phyloP scores from a whole-genome alignment of 2,113 vertebrate species.

The Cyanoramphus novaezelandiae region DNA sequence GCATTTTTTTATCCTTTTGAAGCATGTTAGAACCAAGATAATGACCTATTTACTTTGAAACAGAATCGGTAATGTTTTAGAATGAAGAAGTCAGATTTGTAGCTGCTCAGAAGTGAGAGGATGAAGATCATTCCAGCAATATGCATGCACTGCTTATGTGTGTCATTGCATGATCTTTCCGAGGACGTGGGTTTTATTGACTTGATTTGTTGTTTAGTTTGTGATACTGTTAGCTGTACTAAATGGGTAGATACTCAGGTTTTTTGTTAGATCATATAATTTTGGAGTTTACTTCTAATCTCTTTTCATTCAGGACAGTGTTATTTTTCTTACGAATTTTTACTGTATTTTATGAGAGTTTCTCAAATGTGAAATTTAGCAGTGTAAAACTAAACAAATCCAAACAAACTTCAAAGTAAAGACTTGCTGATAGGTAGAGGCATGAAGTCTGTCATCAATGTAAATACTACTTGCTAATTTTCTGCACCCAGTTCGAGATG shows the following conservation, averaged over 20 bases:
- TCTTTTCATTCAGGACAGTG: neutral
- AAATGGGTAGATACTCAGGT: neutral
- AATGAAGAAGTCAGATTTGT: neutral
- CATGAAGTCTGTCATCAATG: neutral
- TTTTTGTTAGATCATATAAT: neutral
- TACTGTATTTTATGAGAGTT: neutral
- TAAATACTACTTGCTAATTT: neutral
- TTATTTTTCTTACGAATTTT: neutral
- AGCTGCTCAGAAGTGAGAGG: neutral
- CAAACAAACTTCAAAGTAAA: neutral
- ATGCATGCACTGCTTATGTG: neutral
- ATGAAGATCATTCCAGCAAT: neutral
- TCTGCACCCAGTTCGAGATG: neutral
- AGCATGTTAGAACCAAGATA: neutral
- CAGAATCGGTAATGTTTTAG: neutral
- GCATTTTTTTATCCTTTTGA: neutral
- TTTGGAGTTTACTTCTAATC: neutral
- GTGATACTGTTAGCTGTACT: neutral
- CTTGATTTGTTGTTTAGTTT: neutral
- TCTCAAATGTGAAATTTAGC: neutral
- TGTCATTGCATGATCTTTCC: neutral
- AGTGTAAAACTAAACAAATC: neutral
- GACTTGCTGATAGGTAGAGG: neutral
- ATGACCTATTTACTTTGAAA: neutral
- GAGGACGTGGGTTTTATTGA: neutral